These are phyloP conservation scores for Scotopteryx bipunctaria DNA, from an alignment of 2,888 invertebrate species.

Conservation along the genomic window DNA sequence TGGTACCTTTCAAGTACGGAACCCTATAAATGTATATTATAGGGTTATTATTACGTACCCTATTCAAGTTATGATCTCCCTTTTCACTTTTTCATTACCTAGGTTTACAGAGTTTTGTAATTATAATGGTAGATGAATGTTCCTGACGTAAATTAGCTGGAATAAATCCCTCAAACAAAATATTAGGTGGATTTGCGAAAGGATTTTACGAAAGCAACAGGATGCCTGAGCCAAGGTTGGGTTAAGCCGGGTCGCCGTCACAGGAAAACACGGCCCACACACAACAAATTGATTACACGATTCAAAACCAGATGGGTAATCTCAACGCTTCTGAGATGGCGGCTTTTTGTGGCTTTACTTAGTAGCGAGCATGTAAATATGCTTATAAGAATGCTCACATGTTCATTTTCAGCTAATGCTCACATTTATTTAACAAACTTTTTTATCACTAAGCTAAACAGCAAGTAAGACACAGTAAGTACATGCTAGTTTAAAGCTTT, in stretches of 20 bases:
- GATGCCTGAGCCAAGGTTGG: slow-evolving; percentile 6
- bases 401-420: neutral
- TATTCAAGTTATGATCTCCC: no score
- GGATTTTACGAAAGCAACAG: slow-evolving; percentile 32
- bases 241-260: slow-evolving; percentile 19
- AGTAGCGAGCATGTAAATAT: neutral
- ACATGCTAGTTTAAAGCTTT: no score
- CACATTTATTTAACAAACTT: no score
- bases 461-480: no score
- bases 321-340: neutral
- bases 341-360: slow-evolving; percentile 4
- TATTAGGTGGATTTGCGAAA: slow-evolving; percentile 30
- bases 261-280: slow-evolving; percentile 11
- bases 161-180: slow-evolving; percentile 36
- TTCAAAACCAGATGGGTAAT: slow-evolving; percentile 7
- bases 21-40: no score
- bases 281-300: slow-evolving; percentile 20
- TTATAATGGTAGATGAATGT: slow-evolving; percentile 25
- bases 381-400: neutral
- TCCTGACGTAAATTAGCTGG: slow-evolving; percentile 30
- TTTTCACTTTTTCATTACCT: neutral
- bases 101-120: slow-evolving; percentile 3
- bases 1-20: no score
- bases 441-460: no score
- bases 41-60: no score